Base-by-base conservation (phyloP, 2,888 invertebrate genomes). In the Lottia gigantea region DNA sequence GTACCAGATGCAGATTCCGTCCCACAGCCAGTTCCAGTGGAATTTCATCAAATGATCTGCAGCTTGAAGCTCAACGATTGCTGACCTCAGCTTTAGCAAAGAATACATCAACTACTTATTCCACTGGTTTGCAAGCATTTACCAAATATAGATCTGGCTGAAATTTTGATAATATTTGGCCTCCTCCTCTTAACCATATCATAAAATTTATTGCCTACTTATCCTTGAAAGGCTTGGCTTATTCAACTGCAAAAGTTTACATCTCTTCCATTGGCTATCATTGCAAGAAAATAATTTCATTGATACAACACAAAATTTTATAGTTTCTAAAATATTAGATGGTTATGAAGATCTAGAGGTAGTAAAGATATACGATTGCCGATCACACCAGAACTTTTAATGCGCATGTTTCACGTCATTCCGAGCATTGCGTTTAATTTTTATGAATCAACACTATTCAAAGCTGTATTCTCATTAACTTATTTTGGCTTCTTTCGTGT, bases 401-500 rank as follows among this genome's bases (percentile, higher is more conserved):
- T n/a, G 14, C 49, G 19, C 16, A 49, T 49, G n/a, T 7, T 49
- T n/a, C 19, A 16, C 14, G 49, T 11, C 14, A n/a, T 49, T n/a
- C 49, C 49, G 31, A 31, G 31, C 31, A 31, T 31, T 31, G 31
- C 31, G 31, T 31, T 31, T 6, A 31, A 31, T n/a, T n/a, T n/a
- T n/a, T 68, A 63, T 47, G 64, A 68, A 47, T 23, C 46, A 55
- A 62, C 23, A 45, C 16, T 68, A 31, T 68, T 68, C 26, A 45
- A 23, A 25, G 62, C 68, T 1, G 68, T 62, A 62, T 68, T 55
- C 23, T n/a, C 45, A 16, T 1, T 68, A 40, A 62, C 68, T 14
- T 68, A 62, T 16, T 68, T 68, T 19, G 62, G 68, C 6, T 62
- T 68, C 19, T 68, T 68, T 46, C 14, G 68, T 11, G 46, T 76